Evolutionary conservation across 64 coral and sea anemone species (phyloP).

Genomic region (Platygyra sinensis): DNA sequence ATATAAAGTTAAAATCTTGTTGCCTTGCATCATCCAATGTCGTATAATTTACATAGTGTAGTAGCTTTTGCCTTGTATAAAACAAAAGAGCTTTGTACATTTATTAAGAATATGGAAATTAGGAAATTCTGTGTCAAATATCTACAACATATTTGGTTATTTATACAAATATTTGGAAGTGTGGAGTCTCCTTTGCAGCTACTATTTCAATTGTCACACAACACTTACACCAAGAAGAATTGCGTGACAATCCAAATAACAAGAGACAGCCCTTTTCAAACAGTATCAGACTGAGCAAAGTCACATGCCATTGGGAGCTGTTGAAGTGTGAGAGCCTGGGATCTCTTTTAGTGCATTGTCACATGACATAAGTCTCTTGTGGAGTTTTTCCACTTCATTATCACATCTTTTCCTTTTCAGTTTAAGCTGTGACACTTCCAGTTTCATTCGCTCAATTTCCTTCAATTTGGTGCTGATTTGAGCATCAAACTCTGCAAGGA

Average conservation of each 20-base stretch:
- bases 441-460: constrained; percentile 78
- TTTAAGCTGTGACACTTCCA: constrained; percentile 58
- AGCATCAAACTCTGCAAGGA: constrained; percentile 55
- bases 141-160: no score
- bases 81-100: no score
- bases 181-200: no score
- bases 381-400: constrained; percentile 48
- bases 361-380: constrained; percentile 66
- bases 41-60: no score
- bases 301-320: constrained; percentile 3
- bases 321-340: neutral
- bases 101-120: no score
- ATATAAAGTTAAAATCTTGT: no score
- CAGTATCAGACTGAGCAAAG: neutral
- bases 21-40: no score
- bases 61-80: no score
- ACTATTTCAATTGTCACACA: no score
- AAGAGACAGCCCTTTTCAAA: neutral
- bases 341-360: constrained; percentile 72
- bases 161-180: no score
- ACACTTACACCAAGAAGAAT: no score
- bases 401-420: constrained; percentile 69
- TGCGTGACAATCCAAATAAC: neutral
- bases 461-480: constrained; percentile 76
- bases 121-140: no score